These are phyloP conservation scores for Drosophila peninsularis DNA, from an alignment of 2,888 invertebrate species.

Conservation along the genomic window DNA sequence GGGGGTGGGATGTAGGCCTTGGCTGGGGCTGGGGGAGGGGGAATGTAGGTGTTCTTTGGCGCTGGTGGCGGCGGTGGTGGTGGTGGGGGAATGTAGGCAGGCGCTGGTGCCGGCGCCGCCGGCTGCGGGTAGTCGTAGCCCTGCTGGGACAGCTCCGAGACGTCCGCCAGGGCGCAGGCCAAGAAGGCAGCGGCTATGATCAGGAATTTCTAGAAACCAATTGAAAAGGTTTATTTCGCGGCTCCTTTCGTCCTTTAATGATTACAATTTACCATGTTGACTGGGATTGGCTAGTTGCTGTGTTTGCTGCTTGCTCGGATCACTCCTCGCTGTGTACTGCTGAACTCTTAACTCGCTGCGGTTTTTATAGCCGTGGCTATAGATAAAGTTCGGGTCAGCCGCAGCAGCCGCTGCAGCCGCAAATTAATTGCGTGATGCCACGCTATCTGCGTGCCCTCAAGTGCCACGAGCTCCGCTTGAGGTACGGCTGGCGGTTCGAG, in stretches of 20 bases:
- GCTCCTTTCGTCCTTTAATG: conserved; percentile 10
- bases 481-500: conserved; percentile 12
- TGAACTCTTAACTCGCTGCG: conserved; percentile 48
- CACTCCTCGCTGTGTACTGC: conserved; percentile 68
- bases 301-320: conserved; percentile 62
- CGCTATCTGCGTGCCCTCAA: conserved; percentile 42
- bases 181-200: conserved; percentile 69
- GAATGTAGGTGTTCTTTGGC: conserved; percentile 49
- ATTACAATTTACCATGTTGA: conserved; percentile 54
- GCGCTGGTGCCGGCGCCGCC: conserved; percentile 58
- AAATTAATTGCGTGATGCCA: conserved; percentile 72
- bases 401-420: conserved; percentile 27
- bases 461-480: conserved; percentile 45
- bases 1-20: conserved; percentile 52
- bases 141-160: conserved; percentile 59
- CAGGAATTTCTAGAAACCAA: conserved; percentile 59
- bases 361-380: conserved; percentile 68
- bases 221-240: background rate
- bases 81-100: conserved; percentile 56
- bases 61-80: conserved; percentile 43
- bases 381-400: conserved; percentile 53
- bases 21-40: conserved; percentile 53
- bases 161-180: conserved; percentile 75
- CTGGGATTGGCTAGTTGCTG: conserved; percentile 7
- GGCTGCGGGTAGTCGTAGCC: conserved; percentile 73